A percentile compares a stretch with the other conserved stretches of the same genome.
Conservation (phyloP, 1,140 invertebrate species). For the Nasonia giraulti region DNA sequence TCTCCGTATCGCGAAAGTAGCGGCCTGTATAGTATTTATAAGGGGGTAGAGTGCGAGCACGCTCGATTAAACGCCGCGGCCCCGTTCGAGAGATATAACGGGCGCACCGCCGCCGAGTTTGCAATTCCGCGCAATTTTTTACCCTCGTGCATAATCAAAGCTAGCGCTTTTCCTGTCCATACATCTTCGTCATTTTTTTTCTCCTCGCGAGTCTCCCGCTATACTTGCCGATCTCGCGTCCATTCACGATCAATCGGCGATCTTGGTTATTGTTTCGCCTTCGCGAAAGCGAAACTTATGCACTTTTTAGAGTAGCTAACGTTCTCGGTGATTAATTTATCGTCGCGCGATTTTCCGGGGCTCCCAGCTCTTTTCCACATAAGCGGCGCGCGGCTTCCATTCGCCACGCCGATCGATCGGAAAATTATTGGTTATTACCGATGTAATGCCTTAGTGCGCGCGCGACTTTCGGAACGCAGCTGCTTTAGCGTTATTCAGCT, state of each 20-base stretch:
- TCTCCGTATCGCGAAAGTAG: constrained; percentile 25
- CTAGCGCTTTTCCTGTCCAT: background rate
- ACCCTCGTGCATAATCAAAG: background rate
- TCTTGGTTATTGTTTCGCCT: background rate
- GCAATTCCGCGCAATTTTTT: background rate
- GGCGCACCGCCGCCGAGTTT: background rate
- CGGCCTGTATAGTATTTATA: background rate
- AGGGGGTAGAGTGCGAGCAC: background rate
- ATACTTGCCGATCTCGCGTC: background rate
- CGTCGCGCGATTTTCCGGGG: background rate
- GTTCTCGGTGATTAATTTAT: constrained; percentile 51
- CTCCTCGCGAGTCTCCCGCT: too few species aligned
- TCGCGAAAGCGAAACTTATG: constrained; percentile 54
- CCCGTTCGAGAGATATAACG: constrained; percentile 4
- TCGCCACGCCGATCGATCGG: background rate
- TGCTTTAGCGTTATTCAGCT: background rate
- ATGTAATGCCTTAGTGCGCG: constrained; percentile 9
- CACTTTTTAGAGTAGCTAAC: constrained; percentile 17
- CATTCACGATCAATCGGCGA: constrained; percentile 36
- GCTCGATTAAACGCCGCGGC: constrained; percentile 28
- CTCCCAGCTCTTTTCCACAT: too few species aligned
- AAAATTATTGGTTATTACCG: constrained; percentile 36
- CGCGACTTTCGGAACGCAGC: background rate
- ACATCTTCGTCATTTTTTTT: background rate
- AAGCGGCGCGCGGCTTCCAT: background rate